Evolutionary conservation across 2,797 vertebrate genomes (phyloP), one percentile per base, ranked within the genome.

Genomic region (Chelon auratus): DNA sequence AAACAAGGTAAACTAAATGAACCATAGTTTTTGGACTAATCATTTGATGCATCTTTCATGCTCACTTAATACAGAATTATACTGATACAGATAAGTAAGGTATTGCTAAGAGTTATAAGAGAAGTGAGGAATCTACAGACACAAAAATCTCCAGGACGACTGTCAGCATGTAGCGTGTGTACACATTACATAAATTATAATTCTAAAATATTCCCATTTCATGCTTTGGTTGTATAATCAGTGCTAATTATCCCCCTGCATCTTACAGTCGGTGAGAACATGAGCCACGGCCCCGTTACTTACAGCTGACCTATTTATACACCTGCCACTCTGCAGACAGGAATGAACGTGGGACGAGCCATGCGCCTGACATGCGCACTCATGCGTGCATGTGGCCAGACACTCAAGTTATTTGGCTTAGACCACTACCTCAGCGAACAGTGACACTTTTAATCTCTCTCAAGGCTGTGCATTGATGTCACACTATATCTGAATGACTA

Each of bases 291-390:
- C 66, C 68, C 42, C 56, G 45, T 89, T 91, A 85, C 68, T 83
- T 75, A 82, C 84, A 87, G 87, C 71, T 86, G 90, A 91, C 91
- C 91, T 89, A 91, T 89, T 91, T 92, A 65, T 82, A 89, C 81
- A 92, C 85, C 83, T 87, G 83, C 57, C 68, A 67, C 69, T 68
- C 6, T 72, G 55, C 54, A 65, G n/a, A 62, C n/a, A 14, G 60
- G 42, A 33, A 33, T 8, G 30, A 33, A 47, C 20, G n/a, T 70
- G 67, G 72, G 66, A 70, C 47, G 78, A 86, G 68, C 77, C 77
- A 63, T 78, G 50, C 40, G 42, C n/a, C 30, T 26, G 60, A 82
- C 7, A 63, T 45, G 55, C 40, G 74, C 24, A 63, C 26, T 61
- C 15, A 30, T 30, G 45, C n/a, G 4, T 24, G 36, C 57, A 75